Evolutionary conservation across 2,888 invertebrate genomes (phyloP), one percentile per base, ranked within the genome.

Genomic region (Mystacides longicornis): DNA sequence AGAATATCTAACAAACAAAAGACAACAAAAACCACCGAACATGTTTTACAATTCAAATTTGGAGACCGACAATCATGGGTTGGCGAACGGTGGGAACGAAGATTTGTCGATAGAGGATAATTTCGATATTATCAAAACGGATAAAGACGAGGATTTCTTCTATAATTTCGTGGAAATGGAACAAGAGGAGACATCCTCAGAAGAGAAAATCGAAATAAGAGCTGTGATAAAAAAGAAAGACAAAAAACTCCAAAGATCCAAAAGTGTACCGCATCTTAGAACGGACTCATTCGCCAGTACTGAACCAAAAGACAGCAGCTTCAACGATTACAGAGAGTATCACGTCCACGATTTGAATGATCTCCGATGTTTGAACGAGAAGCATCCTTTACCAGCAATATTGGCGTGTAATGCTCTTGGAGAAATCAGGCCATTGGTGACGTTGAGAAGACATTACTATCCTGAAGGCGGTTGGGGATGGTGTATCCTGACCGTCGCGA

Each of bases 401-500:
- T 45, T 56, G 48, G 52, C 51, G 9, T 49, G 54, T 47, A 48
- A 54, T 9, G 52, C 50, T 27, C 21, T 52, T n/a, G 52, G 58
- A 7, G 80, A 80, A 66, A 66, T 80, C 49, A 69, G 79, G 52
- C 80, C 81, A 64, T 71, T 85, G 63, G 75, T 86, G 54, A 85
- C 85, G 7, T 76, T 86, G 62, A 83, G 86, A 62, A 86, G 89
- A 65, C 88, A 91, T 67, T 90, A 90, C 72, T 91, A 90, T 71
- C 90, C 90, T 27, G 91, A 91, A 71, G 89, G 89, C 5, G 90
- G 89, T 0, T 91, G 90, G 90, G 92, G 91, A 4, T 92, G 89
- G 89, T 81, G 88, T 52, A 83, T 91, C 51, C 79, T 89, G 1
- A 75, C 80, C 18, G 86, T 85, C 22, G 87, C 85, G 18, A 79